Evolutionary conservation across 2,113 vertebrate genomes (phyloP).

Genomic region (Camelus bactrianus): DNA sequence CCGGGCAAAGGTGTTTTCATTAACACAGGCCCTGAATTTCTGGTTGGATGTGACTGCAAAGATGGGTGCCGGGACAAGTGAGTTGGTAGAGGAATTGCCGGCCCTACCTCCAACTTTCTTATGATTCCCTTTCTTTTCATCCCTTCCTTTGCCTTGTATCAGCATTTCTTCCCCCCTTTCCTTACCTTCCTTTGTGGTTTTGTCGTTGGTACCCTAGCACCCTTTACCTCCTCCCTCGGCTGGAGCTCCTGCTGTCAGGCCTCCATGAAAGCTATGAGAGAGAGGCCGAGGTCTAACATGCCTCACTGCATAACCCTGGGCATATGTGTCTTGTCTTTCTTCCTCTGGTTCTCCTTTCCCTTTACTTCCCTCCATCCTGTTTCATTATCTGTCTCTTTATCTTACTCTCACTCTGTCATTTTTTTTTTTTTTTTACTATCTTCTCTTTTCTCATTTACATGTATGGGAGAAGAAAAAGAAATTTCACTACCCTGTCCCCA

Average conservation of each 20-base stretch:
- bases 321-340: neutral
- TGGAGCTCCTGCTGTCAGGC: neutral
- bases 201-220: no score
- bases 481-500: neutral
- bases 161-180: neutral
- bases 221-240: neutral
- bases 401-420: neutral
- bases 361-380: neutral
- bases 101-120: neutral
- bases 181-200: neutral
- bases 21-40: conserved; percentile 95
- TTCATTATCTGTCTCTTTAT: neutral
- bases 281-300: neutral
- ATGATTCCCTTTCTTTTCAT: neutral
- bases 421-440: neutral
- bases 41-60: conserved; percentile 97
- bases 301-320: neutral
- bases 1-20: conserved; percentile 97
- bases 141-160: neutral
- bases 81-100: conserved; percentile 69
- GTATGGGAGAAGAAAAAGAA: neutral
- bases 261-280: neutral
- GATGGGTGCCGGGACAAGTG: conserved; percentile 98
- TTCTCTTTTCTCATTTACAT: neutral
- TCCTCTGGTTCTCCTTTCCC: neutral